A percentile compares a stretch with the other conserved stretches of the same genome.
Conservation (phyloP, 2,113 vertebrate species). For the Hiodon alosoides region DNA sequence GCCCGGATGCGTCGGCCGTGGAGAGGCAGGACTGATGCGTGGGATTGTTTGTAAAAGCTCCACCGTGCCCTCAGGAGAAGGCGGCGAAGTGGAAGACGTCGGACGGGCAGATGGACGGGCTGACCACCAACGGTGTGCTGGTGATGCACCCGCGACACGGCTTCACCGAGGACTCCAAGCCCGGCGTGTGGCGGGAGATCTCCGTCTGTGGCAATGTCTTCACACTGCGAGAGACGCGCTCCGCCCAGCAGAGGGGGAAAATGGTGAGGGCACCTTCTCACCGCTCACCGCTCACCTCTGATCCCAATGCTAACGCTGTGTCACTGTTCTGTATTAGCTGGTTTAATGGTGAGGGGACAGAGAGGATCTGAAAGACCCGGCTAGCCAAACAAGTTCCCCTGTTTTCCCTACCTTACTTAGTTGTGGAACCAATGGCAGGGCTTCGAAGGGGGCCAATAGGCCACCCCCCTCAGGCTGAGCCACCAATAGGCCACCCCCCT, state of each 20-base stretch:
- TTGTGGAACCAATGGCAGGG: too few relatives aligned
- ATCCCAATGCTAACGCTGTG: not conserved
- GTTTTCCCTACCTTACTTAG: too few relatives aligned
- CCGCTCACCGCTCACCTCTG: not conserved
- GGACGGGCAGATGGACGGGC: conserved; percentile 93
- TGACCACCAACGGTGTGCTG: conserved; percentile 95
- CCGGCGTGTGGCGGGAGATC: conserved; percentile 96
- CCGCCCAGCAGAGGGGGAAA: conserved; percentile 92
- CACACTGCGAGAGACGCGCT: conserved; percentile 90
- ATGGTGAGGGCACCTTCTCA: conserved; percentile 67
- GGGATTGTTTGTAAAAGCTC: not conserved
- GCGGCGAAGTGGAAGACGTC: conserved; percentile 95
- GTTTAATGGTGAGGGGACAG: not conserved
- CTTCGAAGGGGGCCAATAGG: too few relatives aligned
- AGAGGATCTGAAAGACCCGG: not conserved
- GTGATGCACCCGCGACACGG: conserved; percentile 95
- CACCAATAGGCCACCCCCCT: too few relatives aligned
- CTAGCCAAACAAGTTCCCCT: too few relatives aligned
- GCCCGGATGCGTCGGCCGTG: not conserved
- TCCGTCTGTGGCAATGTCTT: conserved; percentile 96
- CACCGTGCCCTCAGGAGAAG: conserved; percentile 72
- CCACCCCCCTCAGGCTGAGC: too few relatives aligned
- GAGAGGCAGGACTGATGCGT: not conserved
- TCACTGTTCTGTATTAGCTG: not conserved
- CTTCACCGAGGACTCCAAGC: conserved; percentile 93